phyloP scores from a whole-genome alignment of 92 coral and sea anemone species.

The Isaurus tuberculatus region DNA sequence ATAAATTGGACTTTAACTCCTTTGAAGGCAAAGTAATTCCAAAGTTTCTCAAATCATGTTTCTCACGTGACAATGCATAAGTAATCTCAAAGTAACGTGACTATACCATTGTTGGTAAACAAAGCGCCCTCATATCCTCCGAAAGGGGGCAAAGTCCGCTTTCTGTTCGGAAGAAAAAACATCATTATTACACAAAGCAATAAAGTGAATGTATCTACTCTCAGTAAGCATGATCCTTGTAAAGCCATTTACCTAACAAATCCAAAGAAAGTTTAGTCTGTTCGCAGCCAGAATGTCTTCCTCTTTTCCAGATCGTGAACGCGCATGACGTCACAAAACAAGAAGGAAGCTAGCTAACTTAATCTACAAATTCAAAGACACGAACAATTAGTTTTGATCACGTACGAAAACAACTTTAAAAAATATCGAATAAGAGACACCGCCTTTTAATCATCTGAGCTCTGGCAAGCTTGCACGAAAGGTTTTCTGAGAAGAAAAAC shows the following conservation, averaged over 20 bases:
- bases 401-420: not conserved
- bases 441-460: not conserved
- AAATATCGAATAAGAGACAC: not conserved
- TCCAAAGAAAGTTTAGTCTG: not conserved
- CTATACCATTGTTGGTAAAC: too few species aligned
- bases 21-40: too few species aligned
- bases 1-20: too few species aligned
- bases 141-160: slow-evolving; percentile 1
- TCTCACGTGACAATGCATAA: too few species aligned
- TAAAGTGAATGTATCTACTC: not conserved
- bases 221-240: not conserved
- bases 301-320: not conserved
- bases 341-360: not conserved
- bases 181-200: not conserved
- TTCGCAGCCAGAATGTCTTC: not conserved
- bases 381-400: not conserved
- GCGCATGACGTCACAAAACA: slow-evolving; percentile 39
- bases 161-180: not conserved
- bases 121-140: too few species aligned
- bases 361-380: not conserved
- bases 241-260: not conserved
- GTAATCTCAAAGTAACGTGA: too few species aligned
- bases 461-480: not conserved
- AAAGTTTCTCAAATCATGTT: too few species aligned
- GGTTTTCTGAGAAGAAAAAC: not conserved